Percentiles rank a stretch among this genome's conserved stretches.
These are phyloP conservation scores for Bettongia penicillata DNA, from an alignment of 2,113 vertebrate species.

Conservation along the genomic window DNA sequence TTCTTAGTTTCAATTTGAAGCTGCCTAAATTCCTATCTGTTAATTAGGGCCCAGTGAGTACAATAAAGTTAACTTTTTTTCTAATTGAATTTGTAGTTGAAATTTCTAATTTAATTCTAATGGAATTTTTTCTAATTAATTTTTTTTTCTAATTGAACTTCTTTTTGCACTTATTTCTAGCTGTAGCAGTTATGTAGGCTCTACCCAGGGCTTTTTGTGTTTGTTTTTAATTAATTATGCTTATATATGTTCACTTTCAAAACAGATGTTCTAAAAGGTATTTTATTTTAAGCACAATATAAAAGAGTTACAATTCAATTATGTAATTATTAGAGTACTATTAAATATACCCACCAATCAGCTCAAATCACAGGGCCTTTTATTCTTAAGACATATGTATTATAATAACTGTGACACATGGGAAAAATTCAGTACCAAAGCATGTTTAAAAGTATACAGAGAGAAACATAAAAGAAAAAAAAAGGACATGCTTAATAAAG, in stretches of 20 bases:
- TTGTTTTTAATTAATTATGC: constrained; percentile 79
- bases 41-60: not conserved
- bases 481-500: constrained; percentile 68
- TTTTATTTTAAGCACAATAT: constrained; percentile 52
- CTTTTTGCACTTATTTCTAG: not conserved
- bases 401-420: constrained; percentile 69
- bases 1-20: constrained; percentile 1
- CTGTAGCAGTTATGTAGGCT: constrained; percentile 29
- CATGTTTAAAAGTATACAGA: constrained; percentile 80
- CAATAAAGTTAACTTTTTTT: constrained; percentile 5
- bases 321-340: constrained; percentile 55
- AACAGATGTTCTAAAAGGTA: not conserved
- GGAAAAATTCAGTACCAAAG: constrained; percentile 68
- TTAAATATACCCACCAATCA: constrained; percentile 19
- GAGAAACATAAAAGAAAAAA: constrained; percentile 77
- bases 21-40: constrained; percentile 17
- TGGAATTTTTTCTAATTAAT: not conserved
- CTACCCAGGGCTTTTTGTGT: constrained; percentile 67
- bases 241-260: constrained; percentile 27
- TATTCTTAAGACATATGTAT: constrained; percentile 60
- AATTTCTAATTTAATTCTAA: constrained; percentile 13
- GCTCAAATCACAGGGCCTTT: constrained; percentile 44
- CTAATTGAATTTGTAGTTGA: constrained; percentile 27
- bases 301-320: constrained; percentile 13
- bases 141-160: not conserved